These are phyloP conservation scores for Congeria kusceri DNA, from an alignment of 2,888 invertebrate genomes.

Conservation along the genomic window DNA sequence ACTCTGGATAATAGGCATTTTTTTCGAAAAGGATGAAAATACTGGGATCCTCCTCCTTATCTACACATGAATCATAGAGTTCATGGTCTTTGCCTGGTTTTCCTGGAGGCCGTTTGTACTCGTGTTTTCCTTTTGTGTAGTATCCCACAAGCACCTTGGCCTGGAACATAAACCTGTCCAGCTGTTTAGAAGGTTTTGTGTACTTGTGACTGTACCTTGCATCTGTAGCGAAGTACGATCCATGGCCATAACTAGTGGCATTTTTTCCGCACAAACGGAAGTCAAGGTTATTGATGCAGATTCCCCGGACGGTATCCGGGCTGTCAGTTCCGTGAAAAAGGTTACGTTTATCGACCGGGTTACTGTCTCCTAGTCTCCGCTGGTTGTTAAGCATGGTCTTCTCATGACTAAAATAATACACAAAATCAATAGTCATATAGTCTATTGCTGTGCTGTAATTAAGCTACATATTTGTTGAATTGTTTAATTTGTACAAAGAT, in stretches of 20 bases:
- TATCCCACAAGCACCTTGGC: conserved; percentile 74
- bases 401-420: not conserved
- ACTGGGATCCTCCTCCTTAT: conserved; percentile 60
- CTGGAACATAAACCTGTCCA: conserved; percentile 57
- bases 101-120: conserved; percentile 65
- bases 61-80: conserved; percentile 75
- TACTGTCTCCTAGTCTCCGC: not conserved
- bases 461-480: too few relatives aligned
- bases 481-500: too few relatives aligned
- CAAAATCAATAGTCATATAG: too few relatives aligned
- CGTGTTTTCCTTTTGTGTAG: conserved; percentile 58
- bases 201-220: conserved; percentile 67
- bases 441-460: too few relatives aligned
- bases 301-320: conserved; percentile 63
- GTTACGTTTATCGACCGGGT: not conserved
- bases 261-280: conserved; percentile 70
- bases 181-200: conserved; percentile 35
- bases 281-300: conserved; percentile 73
- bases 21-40: conserved; percentile 74
- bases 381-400: conserved; percentile 1
- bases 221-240: conserved; percentile 68
- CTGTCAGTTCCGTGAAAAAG: conserved; percentile 75
- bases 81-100: conserved; percentile 50
- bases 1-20: conserved; percentile 75
- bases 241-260: conserved; percentile 72